Base-by-base conservation (phyloP, 2,797 vertebrate genomes). In the Pipistrellus kuhlii region DNA sequence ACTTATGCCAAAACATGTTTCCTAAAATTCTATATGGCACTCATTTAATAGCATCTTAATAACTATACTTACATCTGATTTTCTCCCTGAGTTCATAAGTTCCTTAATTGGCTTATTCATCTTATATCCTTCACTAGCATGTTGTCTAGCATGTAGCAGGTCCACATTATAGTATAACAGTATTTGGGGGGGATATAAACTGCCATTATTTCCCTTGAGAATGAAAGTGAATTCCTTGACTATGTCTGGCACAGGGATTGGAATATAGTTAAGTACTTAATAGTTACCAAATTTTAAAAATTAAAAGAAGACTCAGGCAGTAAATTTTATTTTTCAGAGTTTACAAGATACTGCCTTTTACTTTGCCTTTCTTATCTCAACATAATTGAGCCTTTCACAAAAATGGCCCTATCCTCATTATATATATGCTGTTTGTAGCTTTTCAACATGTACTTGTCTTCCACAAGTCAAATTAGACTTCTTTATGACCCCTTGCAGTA, bases 301-400 rank as follows among this genome's bases (percentile, higher is more conserved):
- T 77, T 59, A 72, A 85, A 92, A 92, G 76, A 72, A 46, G 32
- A 72, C 10, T 27, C n/a, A 76, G 44, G 21, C 6, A 30, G 23
- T 57, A 35, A 87, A 73, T 84, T 89, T 93, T 91, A 77, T 71
- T 82, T 95, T 46, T 93, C 27, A 86, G 66, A 38, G 46, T 90
- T 93, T 91, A 84, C 4, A 66, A 75, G 30, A 25, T 69, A 80
- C 25, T 57, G 18, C 76, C 90, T 80, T 88, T 94, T 46, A 68
- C 51, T 76, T 27, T 76, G 44, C 46, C 46, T 73, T 88, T 69
- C 48, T 71, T 76, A 89, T 83, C 73, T 84, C 77, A 91, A 72
- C 27, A 84, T 46, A 92, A 81, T 35, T 46, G 53, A 88, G 41
- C 11, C 62, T 51, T 69, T 48, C 27, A 77, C 44, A 89, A 68